Evolutionary conservation across 2,113 vertebrate genomes (phyloP).

Genomic region (Xerus inauris): DNA sequence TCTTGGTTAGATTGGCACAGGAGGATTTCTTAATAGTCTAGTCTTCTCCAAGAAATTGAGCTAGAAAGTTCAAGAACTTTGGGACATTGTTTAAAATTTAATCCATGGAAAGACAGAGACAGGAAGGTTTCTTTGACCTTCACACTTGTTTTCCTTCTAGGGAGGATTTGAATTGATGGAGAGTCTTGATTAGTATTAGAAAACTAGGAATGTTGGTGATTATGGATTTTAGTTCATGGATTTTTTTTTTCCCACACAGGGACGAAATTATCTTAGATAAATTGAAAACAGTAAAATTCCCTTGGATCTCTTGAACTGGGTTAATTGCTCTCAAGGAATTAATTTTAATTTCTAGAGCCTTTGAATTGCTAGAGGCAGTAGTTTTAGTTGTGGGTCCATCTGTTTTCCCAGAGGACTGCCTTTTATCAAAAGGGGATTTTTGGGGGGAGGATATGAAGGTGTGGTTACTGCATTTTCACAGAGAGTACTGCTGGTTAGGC

Average conservation of each 20-base stretch:
- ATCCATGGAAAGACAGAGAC: not conserved
- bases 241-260: not conserved
- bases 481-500: not conserved
- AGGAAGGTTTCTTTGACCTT: not conserved
- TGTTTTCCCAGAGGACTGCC: not conserved
- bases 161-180: not conserved
- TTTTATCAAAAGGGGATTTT: not conserved
- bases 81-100: not conserved
- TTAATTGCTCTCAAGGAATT: not conserved
- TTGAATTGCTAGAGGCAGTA: not conserved
- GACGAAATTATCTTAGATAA: not conserved
- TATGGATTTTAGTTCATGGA: not conserved
- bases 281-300: not conserved
- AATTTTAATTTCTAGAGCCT: slow-evolving; percentile 34
- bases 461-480: not conserved
- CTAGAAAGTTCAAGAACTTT: not conserved
- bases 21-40: not conserved
- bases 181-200: slow-evolving; percentile 5
- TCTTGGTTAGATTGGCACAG: not conserved
- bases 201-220: slow-evolving; percentile 19
- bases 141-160: not conserved
- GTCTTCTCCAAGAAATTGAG: not conserved
- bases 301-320: not conserved
- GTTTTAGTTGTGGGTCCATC: not conserved
- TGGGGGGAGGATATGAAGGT: not conserved